Evolutionary conservation across 2,888 invertebrate species (phyloP), one percentile per base, ranked within the genome.

Genomic region (Himalopsyche anomala): DNA sequence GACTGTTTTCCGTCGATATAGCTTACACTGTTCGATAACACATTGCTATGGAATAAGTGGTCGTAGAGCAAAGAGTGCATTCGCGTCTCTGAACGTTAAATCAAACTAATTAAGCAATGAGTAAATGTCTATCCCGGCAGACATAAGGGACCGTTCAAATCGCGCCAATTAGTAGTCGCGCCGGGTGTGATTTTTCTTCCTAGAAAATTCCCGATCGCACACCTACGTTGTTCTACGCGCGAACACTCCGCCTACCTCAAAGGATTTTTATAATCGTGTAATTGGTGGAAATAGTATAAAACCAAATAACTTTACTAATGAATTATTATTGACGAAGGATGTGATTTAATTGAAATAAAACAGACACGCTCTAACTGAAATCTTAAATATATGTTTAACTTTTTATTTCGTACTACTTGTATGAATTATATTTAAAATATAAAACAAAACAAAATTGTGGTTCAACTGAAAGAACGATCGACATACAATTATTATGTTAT

Each of bases 71-170:
- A 84, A 80, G 80, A 80, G 81, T 69, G 38, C 42, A 36, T n/a
- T 40, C 40, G 8, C 84, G 79, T 28, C 54, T 79, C 62, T 42
- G 84, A 56, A 82, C 87, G 84, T 83, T 88, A 88, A 85, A 88
- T 88, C 88, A 88, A 86, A 86, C 86, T 88, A 87, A 88, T 88
- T 88, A 88, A 87, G 82, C 87, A 88, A 88, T 87, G 88, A 87
- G 88, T 88, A 88, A 88, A 88, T 80, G 88, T 88, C 86, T 80
- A 69, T 42, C 55, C 80, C 81, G 83, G 54, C 79, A 69, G 28
- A 62, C 80, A 15, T 12, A 80, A 55, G 80, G 80, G 82, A 80
- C 42, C 54, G 84, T 84, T 81, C 84, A 69, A 82, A 84, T 85
- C 83, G 81, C 82, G 28, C 62, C 84, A 85, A 85, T 87, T 85